Evolutionary conservation across 2,888 invertebrate genomes (phyloP), one percentile per base, ranked within the genome.

Genomic region (Scaptodrosophila latifasciaeformis): DNA sequence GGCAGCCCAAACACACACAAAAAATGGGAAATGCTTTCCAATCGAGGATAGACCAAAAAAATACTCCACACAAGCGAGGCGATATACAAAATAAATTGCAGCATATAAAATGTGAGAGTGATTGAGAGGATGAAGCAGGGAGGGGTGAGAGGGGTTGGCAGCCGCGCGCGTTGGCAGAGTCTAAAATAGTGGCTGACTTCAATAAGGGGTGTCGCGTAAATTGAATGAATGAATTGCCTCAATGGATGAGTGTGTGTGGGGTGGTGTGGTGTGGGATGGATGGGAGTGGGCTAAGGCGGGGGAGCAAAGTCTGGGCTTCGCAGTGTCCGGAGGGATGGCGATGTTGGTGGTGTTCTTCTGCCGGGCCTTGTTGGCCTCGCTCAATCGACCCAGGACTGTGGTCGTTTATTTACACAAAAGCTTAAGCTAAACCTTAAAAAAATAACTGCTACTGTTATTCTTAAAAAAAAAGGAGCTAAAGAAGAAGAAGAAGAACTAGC

Each of bases 391-490:
- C 27, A 35, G 30, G 39, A 37, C 79, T 68, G 70, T 65, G 67
- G 68, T 68, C 68, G 72, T 70, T 80, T 82, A 81, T 83, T 82
- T 82, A 79, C 81, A 81, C 78, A 83, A 75, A 72, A 77, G 77
- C 80, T 82, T 77, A 80, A 81, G 81, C 77, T 72, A 76, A 81
- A 76, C 80, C 81, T 81, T 81, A 76, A 79, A 77, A 77, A 77
- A 77, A 76, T 81, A 81, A 76, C 81, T 78, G 76, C 64, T 64
- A 78, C 81, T 70, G 75, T 74, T 74, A 80, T 74, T 77, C 81
- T 75, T 62, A 81, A 75, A 78, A 69, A 68, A 43, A 37, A 49
- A 46, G 12, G 21, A 37, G 46, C 43, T 24, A 13, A 57, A 31
- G 17, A 37, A 39, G 15, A 48, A 54, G 24, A 31, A 24, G 27